Evolutionary conservation across 2,797 vertebrate species (phyloP).

Genomic region (Fistularia commersonii): DNA sequence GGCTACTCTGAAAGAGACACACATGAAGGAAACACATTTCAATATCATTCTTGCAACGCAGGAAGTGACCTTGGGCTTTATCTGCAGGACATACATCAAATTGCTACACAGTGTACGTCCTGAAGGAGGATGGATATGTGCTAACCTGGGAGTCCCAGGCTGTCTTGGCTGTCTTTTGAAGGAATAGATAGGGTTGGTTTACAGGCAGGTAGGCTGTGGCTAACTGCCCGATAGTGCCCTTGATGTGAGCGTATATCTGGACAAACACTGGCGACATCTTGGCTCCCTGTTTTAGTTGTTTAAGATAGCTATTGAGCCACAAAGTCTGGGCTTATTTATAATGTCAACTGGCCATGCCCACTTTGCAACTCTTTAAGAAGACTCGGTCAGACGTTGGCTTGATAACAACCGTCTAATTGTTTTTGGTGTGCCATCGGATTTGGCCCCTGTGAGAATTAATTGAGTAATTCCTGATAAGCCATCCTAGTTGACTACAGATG

Average conservation of each 20-base stretch:
- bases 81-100: slow-evolving; percentile 50
- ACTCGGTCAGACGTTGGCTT: slow-evolving; percentile 29
- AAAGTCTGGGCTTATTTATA: slow-evolving; percentile 44
- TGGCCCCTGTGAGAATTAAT: slow-evolving; percentile 22
- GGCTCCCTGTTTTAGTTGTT: slow-evolving; percentile 25
- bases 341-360: slow-evolving; percentile 49
- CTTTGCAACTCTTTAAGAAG: slow-evolving; percentile 47
- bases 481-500: slow-evolving; percentile 40
- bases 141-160: slow-evolving; percentile 10
- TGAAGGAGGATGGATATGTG: slow-evolving; percentile 30
- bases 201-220: slow-evolving; percentile 26
- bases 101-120: slow-evolving; percentile 25
- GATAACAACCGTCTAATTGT: slow-evolving; percentile 40
- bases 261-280: slow-evolving; percentile 16
- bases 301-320: slow-evolving; percentile 31
- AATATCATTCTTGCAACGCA: slow-evolving; percentile 44
- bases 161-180: slow-evolving; percentile 5
- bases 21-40: slow-evolving; percentile 40
- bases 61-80: slow-evolving; percentile 52
- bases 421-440: slow-evolving; percentile 37
- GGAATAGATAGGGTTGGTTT: slow-evolving; percentile 11
- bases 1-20: slow-evolving; percentile 17
- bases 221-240: slow-evolving; percentile 27
- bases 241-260: slow-evolving; percentile 59
- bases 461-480: slow-evolving; percentile 54